Percentiles rank a stretch among this genome's conserved stretches.
Evolutionary conservation across 2,888 invertebrate species (phyloP).

Genomic region (Gari tellinella): DNA sequence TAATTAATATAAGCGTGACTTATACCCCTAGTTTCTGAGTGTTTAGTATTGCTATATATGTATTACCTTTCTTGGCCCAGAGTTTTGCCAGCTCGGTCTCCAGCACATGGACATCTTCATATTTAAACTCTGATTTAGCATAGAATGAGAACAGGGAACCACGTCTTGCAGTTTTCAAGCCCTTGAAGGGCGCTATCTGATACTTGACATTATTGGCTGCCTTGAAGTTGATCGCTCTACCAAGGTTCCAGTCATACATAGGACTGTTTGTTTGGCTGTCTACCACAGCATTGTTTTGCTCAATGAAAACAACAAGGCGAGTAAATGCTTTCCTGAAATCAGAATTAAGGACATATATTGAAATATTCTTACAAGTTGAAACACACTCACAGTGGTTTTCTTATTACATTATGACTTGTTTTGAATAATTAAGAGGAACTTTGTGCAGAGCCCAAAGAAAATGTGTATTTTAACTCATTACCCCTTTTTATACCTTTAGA

Average conservation of each 20-base stretch:
- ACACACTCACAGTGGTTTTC: no score
- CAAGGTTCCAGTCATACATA: conserved; percentile 31
- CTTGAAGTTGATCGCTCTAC: conserved; percentile 27
- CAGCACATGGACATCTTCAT: conserved; percentile 40
- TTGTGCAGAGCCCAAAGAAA: no score
- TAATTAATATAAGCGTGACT: no score
- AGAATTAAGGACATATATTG: no score
- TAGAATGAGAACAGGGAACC: conserved; percentile 55
- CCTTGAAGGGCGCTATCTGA: conserved; percentile 10
- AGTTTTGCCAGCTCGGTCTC: conserved; percentile 20
- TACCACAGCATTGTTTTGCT: conserved; percentile 33
- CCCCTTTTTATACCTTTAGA: neutral
- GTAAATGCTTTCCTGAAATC: conserved; percentile 55
- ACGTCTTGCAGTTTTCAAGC: conserved; percentile 33
- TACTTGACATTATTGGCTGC: conserved; percentile 44
- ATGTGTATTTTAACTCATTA: no score
- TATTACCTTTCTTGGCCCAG: conserved; percentile 41
- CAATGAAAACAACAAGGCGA: conserved; percentile 58
- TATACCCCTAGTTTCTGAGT: neutral
- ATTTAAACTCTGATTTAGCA: conserved; percentile 25
- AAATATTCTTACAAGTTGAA: no score
- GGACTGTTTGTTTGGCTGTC: conserved; percentile 41
- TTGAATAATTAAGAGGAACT: no score
- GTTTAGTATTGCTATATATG: neutral
- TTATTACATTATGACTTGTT: no score